phyloP scores from a whole-genome alignment of 2,888 invertebrate species.

The Rhaphigaster nebulosa region DNA sequence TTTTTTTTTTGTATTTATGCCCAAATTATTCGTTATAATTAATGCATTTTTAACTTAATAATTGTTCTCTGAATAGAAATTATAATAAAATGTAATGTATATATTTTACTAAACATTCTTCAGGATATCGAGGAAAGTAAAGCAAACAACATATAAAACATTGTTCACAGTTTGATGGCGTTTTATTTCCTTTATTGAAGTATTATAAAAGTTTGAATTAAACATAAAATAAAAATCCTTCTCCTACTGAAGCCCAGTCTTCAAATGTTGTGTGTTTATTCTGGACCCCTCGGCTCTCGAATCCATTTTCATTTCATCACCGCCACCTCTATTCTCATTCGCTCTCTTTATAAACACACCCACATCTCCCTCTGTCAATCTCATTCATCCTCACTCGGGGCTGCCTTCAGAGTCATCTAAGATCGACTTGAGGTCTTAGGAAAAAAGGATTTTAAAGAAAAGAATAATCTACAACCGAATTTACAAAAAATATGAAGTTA shows the following conservation, averaged over 20 bases:
- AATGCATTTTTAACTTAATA: background rate
- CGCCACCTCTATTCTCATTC: background rate
- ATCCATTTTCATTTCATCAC: slow-evolving; percentile 35
- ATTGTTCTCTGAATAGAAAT: background rate
- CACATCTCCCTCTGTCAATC: slow-evolving; percentile 30
- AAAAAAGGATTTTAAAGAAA: background rate
- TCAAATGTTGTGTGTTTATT: slow-evolving; percentile 31
- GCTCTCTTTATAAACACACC: slow-evolving; percentile 6
- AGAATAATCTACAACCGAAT: too few species aligned
- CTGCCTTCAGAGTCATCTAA: background rate
- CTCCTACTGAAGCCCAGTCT: background rate
- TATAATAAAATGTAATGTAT: background rate
- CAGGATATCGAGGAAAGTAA: too few species aligned
- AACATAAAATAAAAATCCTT: background rate
- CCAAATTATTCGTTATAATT: background rate
- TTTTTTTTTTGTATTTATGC: background rate
- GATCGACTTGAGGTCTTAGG: background rate
- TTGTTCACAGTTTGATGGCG: background rate
- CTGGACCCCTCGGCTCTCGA: background rate
- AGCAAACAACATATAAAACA: background rate
- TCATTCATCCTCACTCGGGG: background rate
- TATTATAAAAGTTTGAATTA: background rate
- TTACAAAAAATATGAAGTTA: too few species aligned
- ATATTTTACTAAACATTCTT: background rate
- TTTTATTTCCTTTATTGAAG: background rate